Evolutionary conservation across 2,888 invertebrate species (phyloP), one percentile per base, ranked within the genome.

Genomic region (Pyralis farinalis): DNA sequence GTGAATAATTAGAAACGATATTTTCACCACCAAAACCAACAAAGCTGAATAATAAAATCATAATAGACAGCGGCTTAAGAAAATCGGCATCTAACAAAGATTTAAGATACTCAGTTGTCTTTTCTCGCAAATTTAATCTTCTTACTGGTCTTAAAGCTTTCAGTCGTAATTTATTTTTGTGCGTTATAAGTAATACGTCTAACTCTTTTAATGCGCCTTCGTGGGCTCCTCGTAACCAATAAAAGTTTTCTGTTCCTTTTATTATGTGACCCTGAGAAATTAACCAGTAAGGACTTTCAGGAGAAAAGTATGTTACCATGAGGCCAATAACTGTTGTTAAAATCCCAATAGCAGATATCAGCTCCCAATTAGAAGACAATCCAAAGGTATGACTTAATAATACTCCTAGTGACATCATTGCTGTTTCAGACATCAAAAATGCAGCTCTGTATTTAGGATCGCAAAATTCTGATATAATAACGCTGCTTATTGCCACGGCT

Each of bases 201-300:
- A 58, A 43, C 47, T 59, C 58, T 31, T 53, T 50, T 6, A 39
- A 37, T 0, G 54, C 49, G 3, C 51, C 47, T 20, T 51, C 52
- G 10, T 47, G 43, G 3, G 43, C 11, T 5, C 55, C 58, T 42
- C 56, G 43, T 1, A 60, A 27, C 48, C 47, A 50, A 10, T 52
- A 41, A 39, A 56, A 56, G 35, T 20, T 48, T 36, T 59, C 58
- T 1, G 47, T 47, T 32, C 56, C 44, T 39, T 44, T 50, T 29
- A 49, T 38, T 16, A 52, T 45, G 12, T 55, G 43, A 1, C 55
- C 58, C 40, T 55, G 43, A 40, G 40, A 51, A 6, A 55, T 49
- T 10, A 60, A 38, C 58, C 56, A 58, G 34, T 56, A 55, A 2
- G 58, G 58, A 12, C 58, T 58, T 44, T 60, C 58, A 21, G 51